Conservation (phyloP, 1,140 invertebrate species). For the Diorhabda elongata region DNA sequence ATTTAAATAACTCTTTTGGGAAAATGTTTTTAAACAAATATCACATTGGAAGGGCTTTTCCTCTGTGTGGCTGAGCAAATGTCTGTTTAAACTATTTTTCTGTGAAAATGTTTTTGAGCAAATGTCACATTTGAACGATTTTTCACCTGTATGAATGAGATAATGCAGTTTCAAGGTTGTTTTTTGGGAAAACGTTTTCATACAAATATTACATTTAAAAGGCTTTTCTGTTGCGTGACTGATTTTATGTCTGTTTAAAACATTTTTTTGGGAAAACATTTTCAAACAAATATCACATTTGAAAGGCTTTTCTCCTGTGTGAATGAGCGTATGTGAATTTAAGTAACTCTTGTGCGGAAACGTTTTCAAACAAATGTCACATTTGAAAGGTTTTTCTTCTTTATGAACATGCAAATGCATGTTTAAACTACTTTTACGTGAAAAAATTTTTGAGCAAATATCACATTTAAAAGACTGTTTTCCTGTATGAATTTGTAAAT, state of each 20-base stretch:
- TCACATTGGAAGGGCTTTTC: not conserved
- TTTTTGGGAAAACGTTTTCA: not conserved
- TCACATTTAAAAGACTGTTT: not conserved
- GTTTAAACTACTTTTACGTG: not conserved
- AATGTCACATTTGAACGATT: not conserved
- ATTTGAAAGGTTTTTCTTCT: not conserved
- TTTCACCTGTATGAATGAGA: not conserved
- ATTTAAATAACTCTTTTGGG: not conserved
- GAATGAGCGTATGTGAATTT: conserved; percentile 20
- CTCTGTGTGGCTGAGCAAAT: not conserved
- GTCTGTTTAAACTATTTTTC: not conserved
- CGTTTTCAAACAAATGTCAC: not conserved
- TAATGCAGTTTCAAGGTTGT: not conserved
- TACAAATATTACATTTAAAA: not conserved
- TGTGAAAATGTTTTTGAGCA: not conserved
- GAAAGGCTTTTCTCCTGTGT: no score
- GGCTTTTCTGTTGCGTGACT: not conserved
- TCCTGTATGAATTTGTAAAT: not conserved
- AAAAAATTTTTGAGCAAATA: not conserved
- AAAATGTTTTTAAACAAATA: not conserved
- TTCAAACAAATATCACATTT: no score
- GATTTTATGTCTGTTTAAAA: not conserved
- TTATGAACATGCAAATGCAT: not conserved
- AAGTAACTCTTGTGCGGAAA: not conserved
- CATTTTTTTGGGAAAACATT: not conserved